phyloP scores from a whole-genome alignment of 2,797 vertebrate species.

The Chaetophractus vellerosus region DNA sequence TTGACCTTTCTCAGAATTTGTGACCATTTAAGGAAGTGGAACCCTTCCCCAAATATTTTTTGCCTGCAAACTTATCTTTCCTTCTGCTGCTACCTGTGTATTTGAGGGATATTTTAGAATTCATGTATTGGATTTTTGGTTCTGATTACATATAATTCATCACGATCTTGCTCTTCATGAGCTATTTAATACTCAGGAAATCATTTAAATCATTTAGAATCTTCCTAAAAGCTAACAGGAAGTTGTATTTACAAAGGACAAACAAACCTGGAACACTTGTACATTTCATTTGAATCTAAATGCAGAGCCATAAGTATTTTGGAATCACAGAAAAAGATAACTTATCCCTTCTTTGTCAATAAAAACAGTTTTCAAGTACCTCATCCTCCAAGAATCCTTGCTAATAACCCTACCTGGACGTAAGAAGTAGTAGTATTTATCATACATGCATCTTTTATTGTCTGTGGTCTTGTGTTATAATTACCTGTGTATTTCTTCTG shows the following conservation, averaged over 20 bases:
- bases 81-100: constrained; percentile 49
- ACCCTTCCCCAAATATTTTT: constrained; percentile 8
- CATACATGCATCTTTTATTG: constrained; percentile 8
- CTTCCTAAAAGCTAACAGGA: constrained; percentile 70
- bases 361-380: constrained; percentile 13
- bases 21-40: not conserved
- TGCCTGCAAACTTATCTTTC: constrained; percentile 44
- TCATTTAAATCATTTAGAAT: constrained; percentile 76
- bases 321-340: constrained; percentile 65
- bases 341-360: constrained; percentile 50
- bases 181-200: constrained; percentile 77
- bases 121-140: constrained; percentile 68
- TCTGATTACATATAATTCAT: constrained; percentile 79
- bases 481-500: constrained; percentile 15
- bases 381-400: not conserved
- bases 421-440: not conserved
- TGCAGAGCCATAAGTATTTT: constrained; percentile 60
- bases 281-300: constrained; percentile 69
- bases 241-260: constrained; percentile 75
- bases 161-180: constrained; percentile 74
- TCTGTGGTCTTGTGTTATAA: constrained; percentile 2
- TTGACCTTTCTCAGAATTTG: constrained; percentile 58
- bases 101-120: constrained; percentile 73
- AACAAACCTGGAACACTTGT: constrained; percentile 70
- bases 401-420: constrained; percentile 10